Conservation (phyloP, 2,113 vertebrate species). For the Chauna torquata region DNA sequence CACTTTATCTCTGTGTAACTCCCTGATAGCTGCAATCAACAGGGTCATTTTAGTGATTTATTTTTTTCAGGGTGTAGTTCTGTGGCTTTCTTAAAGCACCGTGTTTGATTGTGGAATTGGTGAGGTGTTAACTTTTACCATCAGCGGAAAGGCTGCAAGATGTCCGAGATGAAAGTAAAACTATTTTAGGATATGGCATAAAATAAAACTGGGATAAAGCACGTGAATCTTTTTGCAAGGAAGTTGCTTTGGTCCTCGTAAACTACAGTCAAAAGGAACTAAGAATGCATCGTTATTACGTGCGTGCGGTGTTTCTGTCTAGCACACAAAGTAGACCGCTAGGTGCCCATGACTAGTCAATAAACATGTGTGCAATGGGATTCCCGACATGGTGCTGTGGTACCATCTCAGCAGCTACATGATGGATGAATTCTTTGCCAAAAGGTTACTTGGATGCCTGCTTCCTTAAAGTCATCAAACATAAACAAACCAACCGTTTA, state of each 20-base stretch:
- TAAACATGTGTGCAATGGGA: neutral
- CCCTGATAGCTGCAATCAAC: constrained; percentile 11
- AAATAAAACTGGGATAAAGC: neutral
- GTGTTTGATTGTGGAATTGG: neutral
- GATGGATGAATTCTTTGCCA: neutral
- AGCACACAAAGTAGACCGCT: neutral
- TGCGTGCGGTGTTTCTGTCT: neutral
- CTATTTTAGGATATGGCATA: neutral
- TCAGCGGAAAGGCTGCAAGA: neutral
- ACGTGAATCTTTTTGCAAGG: neutral
- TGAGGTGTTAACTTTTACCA: neutral
- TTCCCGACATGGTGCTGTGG: neutral
- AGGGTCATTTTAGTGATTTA: neutral
- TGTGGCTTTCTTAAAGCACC: neutral
- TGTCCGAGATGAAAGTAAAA: neutral
- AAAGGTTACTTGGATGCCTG: neutral
- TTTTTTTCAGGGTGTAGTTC: neutral
- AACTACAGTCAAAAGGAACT: neutral
- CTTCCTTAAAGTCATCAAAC: neutral
- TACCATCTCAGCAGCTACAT: neutral
- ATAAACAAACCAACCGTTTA: neutral
- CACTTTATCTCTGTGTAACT: neutral
- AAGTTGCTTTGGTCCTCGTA: neutral
- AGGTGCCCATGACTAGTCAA: neutral
- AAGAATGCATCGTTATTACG: neutral